These are phyloP conservation scores for Hyposoter didymator DNA, from an alignment of 2,888 invertebrate genomes.

Conservation along the genomic window DNA sequence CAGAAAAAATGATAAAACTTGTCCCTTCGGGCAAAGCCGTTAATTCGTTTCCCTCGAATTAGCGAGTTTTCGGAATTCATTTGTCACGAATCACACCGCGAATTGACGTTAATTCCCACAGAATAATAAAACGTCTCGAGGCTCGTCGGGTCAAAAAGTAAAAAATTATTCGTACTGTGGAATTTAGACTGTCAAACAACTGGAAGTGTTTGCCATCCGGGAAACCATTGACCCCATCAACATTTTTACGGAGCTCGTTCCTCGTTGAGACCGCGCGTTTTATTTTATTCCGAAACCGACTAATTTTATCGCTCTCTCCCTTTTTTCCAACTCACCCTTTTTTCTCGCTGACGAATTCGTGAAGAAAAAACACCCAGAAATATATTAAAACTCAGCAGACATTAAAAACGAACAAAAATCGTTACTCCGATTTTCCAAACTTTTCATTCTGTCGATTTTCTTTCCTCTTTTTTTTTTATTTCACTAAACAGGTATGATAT, in stretches of 20 bases:
- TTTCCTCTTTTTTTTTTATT: constrained; percentile 74
- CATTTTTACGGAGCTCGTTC: constrained; percentile 13
- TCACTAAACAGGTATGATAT: constrained; percentile 95
- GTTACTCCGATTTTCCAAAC: constrained; percentile 69
- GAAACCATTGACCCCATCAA: constrained; percentile 30
- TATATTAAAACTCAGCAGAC: neutral
- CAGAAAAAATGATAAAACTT: neutral
- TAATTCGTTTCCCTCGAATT: constrained; percentile 4
- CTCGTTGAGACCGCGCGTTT: constrained; percentile 4
- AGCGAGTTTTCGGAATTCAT: constrained; percentile 19
- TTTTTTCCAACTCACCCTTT: neutral
- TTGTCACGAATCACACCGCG: constrained; percentile 12
- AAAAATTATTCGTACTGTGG: constrained; percentile 24
- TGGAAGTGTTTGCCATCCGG: constrained; percentile 45
- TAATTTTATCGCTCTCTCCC: constrained; percentile 15
- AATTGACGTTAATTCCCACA: constrained; percentile 39
- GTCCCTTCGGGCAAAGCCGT: neutral
- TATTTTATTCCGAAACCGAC: constrained; percentile 1
- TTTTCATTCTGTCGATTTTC: constrained; percentile 81
- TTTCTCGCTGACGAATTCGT: neutral
- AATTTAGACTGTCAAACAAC: constrained; percentile 48
- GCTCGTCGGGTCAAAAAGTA: neutral
- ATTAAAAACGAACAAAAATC: neutral
- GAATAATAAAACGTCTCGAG: constrained; percentile 50
- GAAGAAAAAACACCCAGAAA: neutral